Conservation (phyloP, 2,797 vertebrate species). For the Ispidina picta region DNA sequence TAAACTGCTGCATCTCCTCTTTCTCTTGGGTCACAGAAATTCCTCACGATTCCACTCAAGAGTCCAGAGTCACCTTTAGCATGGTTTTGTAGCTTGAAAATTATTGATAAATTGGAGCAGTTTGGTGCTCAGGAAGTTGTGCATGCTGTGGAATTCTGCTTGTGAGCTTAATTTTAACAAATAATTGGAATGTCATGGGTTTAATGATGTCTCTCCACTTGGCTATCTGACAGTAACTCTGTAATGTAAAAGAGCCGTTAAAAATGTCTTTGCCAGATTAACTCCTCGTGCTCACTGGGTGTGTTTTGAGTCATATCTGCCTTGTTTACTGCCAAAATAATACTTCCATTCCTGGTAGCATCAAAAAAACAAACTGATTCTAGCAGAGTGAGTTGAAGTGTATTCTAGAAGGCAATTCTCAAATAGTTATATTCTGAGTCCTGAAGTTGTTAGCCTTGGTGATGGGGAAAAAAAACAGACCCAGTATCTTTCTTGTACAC, state of each 20-base stretch:
- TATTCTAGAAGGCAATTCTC: background rate
- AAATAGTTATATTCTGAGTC: constrained; percentile 55
- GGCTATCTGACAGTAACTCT: constrained; percentile 61
- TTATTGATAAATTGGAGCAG: constrained; percentile 27
- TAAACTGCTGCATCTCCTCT: background rate
- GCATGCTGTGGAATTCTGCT: constrained; percentile 11
- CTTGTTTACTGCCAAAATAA: constrained; percentile 49
- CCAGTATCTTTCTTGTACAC: background rate
- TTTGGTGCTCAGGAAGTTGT: constrained; percentile 18
- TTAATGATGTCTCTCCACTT: constrained; percentile 67
- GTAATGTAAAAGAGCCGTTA: constrained; percentile 60
- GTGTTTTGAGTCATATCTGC: constrained; percentile 55
- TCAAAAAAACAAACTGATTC: background rate
- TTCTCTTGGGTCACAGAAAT: background rate
- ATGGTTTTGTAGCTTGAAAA: constrained; percentile 1
- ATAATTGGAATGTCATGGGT: constrained; percentile 69
- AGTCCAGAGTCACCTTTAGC: background rate
- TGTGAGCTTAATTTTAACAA: constrained; percentile 66
- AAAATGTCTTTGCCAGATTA: constrained; percentile 68
- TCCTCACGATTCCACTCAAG: background rate
- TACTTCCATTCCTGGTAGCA: constrained; percentile 17
- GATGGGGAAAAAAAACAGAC: background rate
- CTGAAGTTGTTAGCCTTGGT: constrained; percentile 31
- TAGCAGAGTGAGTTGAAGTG: constrained; percentile 9
- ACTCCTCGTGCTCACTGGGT: constrained; percentile 43